phyloP scores from a whole-genome alignment of 2,113 vertebrate genomes.

The Girardinichthys multiradiatus region DNA sequence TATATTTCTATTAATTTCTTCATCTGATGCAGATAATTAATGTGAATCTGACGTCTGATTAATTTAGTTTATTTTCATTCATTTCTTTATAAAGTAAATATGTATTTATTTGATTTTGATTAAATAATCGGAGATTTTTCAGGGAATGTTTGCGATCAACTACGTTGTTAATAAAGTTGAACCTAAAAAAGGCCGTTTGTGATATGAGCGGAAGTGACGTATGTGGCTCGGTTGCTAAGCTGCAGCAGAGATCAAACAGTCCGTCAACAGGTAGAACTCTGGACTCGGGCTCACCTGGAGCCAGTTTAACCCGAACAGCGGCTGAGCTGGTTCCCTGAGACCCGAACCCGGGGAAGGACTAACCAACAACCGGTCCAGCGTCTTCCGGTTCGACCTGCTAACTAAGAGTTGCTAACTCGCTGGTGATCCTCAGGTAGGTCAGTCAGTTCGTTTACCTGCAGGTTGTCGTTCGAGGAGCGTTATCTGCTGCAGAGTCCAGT shows the following conservation, averaged over 20 bases:
- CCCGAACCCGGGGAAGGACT: not conserved
- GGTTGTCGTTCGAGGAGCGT: not conserved
- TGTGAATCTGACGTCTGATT: too few species aligned
- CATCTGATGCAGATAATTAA: too few species aligned
- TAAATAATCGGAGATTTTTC: not conserved
- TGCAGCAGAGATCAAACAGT: conserved; percentile 18
- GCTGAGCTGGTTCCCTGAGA: not conserved
- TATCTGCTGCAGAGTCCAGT: too few species aligned
- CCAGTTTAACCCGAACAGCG: not conserved
- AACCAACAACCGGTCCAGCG: not conserved
- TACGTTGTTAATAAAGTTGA: not conserved
- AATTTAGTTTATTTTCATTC: too few species aligned
- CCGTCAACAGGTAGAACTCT: conserved; percentile 31
- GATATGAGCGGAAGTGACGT: conserved; percentile 40
- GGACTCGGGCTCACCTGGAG: not conserved
- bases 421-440: not conserved
- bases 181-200: not conserved
- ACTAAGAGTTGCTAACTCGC: not conserved
- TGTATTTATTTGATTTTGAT: not conserved
- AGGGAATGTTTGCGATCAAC: too few species aligned
- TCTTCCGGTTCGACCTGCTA: not conserved
- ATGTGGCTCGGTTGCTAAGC: conserved; percentile 57
- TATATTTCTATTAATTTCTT: too few species aligned
- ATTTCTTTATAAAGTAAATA: not conserved
- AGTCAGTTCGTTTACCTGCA: not conserved